phyloP scores from a whole-genome alignment of 2,113 vertebrate species.

The Dromas ardeola region DNA sequence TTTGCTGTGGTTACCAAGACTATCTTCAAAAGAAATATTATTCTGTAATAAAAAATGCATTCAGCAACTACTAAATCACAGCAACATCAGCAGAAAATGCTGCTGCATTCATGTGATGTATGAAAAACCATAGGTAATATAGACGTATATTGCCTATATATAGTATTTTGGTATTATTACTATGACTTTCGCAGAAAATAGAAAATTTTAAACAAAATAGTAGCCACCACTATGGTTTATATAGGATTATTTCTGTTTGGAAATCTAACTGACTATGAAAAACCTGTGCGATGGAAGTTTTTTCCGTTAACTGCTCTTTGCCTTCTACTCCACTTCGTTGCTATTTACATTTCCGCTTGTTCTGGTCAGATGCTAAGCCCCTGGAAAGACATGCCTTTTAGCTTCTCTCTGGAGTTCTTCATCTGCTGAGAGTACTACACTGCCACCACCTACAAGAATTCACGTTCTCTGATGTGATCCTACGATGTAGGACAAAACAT shows the following conservation, averaged over 20 bases:
- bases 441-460: not conserved
- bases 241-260: not conserved
- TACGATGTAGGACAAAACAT: accelerated
- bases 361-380: not conserved
- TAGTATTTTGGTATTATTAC: not conserved
- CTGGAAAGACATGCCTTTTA: not conserved
- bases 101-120: not conserved
- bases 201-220: not conserved
- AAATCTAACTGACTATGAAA: not conserved
- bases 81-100: not conserved
- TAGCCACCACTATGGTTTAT: not conserved
- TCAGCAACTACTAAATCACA: not conserved
- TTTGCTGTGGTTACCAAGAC: not conserved
- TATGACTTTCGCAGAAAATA: not conserved
- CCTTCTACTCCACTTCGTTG: not conserved
- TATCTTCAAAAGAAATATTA: not conserved
- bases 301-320: not conserved
- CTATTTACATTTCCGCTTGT: not conserved
- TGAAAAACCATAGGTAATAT: not conserved
- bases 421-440: not conserved
- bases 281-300: not conserved
- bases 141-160: accelerated
- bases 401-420: not conserved
- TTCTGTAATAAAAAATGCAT: not conserved
- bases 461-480: not conserved